Evolutionary conservation across 1,140 invertebrate genomes (phyloP).

Genomic region (Drosophila sp.): DNA sequence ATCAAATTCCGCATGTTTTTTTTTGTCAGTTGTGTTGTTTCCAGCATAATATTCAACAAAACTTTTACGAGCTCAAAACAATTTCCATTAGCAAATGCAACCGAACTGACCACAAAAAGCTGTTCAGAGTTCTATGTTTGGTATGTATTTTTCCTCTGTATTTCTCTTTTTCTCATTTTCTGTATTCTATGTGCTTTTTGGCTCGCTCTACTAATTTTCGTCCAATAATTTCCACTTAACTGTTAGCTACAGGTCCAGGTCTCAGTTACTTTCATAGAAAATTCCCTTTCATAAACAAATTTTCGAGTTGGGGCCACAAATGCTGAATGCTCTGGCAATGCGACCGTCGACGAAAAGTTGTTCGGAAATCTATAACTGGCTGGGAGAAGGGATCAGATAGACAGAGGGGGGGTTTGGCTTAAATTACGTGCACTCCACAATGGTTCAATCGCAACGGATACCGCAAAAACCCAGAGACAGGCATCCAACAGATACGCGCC

Average conservation of each 20-base stretch:
- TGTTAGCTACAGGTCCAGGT: slow-evolving; percentile 48
- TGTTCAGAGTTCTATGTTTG: slow-evolving; percentile 25
- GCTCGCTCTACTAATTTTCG: slow-evolving; percentile 72
- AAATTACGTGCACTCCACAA: slow-evolving; percentile 55
- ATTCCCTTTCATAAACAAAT: slow-evolving; percentile 72
- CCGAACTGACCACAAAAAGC: slow-evolving; percentile 59
- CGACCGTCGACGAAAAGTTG: slow-evolving; percentile 12
- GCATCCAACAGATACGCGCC: slow-evolving; percentile 41
- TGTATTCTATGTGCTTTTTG: slow-evolving; percentile 7
- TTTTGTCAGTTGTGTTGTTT: slow-evolving; percentile 5
- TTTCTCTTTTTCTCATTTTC: too few relatives aligned
- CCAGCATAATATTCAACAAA: slow-evolving; percentile 16
- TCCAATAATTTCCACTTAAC: slow-evolving; percentile 78
- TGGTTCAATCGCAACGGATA: slow-evolving; percentile 50
- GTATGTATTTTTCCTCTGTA: not conserved
- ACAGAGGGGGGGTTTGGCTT: slow-evolving; percentile 11
- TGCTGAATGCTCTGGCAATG: too few relatives aligned
- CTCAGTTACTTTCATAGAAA: slow-evolving; percentile 66
- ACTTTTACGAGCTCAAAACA: slow-evolving; percentile 32
- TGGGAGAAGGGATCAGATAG: slow-evolving; percentile 6
- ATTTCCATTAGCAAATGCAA: slow-evolving; percentile 78
- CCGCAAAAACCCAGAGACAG: slow-evolving; percentile 37
- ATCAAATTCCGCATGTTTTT: slow-evolving; percentile 5
- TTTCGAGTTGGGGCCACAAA: slow-evolving; percentile 3
- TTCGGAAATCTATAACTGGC: slow-evolving; percentile 5